Evolutionary conservation across 2,113 vertebrate species (phyloP), one percentile per base, ranked within the genome.

Genomic region (Eurypyga helias): DNA sequence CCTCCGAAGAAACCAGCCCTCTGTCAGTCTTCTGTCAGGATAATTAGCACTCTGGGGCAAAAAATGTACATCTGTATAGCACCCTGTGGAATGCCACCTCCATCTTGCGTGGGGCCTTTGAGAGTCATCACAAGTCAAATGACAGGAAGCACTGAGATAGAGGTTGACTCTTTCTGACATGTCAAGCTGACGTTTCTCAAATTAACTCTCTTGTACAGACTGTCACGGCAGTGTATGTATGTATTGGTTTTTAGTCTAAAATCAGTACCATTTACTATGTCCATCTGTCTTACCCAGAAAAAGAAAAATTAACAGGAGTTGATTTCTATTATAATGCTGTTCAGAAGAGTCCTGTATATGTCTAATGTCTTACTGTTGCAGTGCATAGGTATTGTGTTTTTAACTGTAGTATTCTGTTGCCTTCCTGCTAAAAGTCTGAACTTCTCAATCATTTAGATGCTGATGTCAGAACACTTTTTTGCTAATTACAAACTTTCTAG

Each of bases 11-110:
- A 95, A 45, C 19, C 43, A 94, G 18, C 49, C 64, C 13, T 43
- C n/a, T 93, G 62, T 89, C 92, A 96, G 3, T 81, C 83, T 87
- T 43, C 52, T 93, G 65, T 95, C 65, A 84, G 52, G 64, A 89
- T 89, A 91, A 89, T 78, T 75, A 89, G 69, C 52, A 71, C 83
- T 93, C 45, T 67, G 52, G 38, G 83, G 48, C 87, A 91, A 60
- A 95, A 52, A 51, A 20, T 10, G 34, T 82, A 18, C 20, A n/a
- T 81, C 65, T 62, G 25, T 67, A 4, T 41, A 77, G 66, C 49
- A 62, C 67, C 17, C 48, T 38, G 31, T 85, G 70, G 76, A 92
- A 73, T 78, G 83, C 83, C 80, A 71, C 93, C 83, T 96, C 80
- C 69, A 31, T 84, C 69, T 34, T 89, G 80, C 23, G 10, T 92